Evolutionary conservation across 2,113 vertebrate genomes (phyloP).

Genomic region (Ceratotherium simum): DNA sequence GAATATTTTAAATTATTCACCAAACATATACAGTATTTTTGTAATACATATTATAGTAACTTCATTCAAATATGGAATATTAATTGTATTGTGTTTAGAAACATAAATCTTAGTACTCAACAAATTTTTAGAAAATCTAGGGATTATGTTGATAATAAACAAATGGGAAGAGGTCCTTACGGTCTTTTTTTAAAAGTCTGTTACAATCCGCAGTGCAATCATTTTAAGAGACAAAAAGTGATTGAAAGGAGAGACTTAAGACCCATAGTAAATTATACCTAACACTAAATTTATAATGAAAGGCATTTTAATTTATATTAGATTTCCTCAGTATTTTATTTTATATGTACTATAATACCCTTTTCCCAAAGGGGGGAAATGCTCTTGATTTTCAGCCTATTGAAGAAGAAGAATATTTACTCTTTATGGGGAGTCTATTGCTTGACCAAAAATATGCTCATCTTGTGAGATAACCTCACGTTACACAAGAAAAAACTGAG

Average conservation of each 20-base stretch:
- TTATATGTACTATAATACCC: not conserved
- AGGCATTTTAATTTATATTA: not conserved
- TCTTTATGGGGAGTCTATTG: not conserved
- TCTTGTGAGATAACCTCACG: not conserved
- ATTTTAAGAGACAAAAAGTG: slow-evolving; percentile 35
- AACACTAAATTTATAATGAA: not conserved
- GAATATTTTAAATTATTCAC: slow-evolving; percentile 17
- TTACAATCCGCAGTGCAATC: not conserved
- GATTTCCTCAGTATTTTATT: not conserved
- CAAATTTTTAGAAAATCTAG: not conserved
- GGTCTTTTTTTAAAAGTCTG: not conserved
- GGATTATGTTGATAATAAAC: not conserved
- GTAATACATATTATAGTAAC: not conserved
- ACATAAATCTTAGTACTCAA: not conserved
- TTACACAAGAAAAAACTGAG: not conserved
- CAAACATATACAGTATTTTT: not conserved
- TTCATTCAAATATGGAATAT: not conserved
- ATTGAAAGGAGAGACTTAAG: not conserved
- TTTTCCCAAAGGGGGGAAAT: not conserved
- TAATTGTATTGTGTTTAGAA: not conserved
- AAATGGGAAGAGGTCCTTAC: not conserved
- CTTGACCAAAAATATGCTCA: not conserved
- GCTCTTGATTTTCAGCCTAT: not conserved
- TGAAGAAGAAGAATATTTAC: not conserved
- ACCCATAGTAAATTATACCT: not conserved